A percentile compares a stretch with the other conserved stretches of the same genome.
Conservation (phyloP, 2,113 vertebrate species). For the Pampusana beccarii region DNA sequence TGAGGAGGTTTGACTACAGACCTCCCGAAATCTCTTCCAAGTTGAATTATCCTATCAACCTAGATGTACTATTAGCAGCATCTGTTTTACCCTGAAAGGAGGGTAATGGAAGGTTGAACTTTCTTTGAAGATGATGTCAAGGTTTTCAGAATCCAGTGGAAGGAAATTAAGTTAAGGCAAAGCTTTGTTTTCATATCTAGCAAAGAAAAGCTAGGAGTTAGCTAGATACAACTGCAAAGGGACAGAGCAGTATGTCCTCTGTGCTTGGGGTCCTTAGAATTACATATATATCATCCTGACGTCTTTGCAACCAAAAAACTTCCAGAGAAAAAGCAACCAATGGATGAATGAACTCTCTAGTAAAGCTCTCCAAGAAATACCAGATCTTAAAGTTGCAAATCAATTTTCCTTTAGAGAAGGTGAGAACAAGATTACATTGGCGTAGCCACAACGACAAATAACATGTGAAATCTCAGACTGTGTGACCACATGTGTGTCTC, state of each 20-base stretch:
- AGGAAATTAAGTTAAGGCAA: not conserved
- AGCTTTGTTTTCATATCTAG: not conserved
- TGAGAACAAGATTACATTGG: not conserved
- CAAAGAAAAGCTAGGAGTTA: not conserved
- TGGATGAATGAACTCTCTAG: not conserved
- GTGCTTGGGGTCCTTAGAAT: not conserved
- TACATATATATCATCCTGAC: not conserved
- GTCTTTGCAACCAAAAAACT: not conserved
- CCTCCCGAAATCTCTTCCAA: not conserved
- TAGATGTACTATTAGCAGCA: not conserved
- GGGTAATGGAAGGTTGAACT: not conserved
- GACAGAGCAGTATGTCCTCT: not conserved
- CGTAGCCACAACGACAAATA: not conserved
- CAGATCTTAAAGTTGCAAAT: too few species aligned
- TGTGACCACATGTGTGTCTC: fast-evolving
- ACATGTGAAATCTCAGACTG: not conserved
- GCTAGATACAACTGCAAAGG: not conserved
- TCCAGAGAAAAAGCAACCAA: not conserved
- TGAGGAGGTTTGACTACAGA: not conserved
- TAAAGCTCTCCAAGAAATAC: too few species aligned
- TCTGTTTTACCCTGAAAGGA: not conserved
- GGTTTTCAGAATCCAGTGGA: not conserved
- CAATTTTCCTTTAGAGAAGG: not conserved
- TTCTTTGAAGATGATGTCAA: not conserved
- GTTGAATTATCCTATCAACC: not conserved